Evolutionary conservation across 2,888 invertebrate species (phyloP), one percentile per base, ranked within the genome.

Genomic region (Melinopterus prodromus): DNA sequence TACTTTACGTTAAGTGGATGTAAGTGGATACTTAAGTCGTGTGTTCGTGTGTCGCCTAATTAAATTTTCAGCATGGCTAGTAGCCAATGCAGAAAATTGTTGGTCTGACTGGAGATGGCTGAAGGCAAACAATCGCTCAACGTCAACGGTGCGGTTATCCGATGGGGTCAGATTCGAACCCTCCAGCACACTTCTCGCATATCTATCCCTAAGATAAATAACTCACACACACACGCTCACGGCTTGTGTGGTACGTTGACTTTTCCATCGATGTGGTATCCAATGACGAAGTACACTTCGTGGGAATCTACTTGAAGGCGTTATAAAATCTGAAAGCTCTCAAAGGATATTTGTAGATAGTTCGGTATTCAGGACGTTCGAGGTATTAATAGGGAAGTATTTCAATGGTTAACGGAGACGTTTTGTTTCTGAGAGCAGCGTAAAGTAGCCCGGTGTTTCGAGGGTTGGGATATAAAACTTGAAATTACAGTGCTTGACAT

Each of bases 51-150:
- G 37, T 71, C n/a, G 15, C 70, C 37, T 71, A 77, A 77, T 77
- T 77, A 70, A 77, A 77, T 77, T 70, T 77, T 70, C 70, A 71
- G 36, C 71, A 35, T 35, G 38, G 70, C 14, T 16, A 6, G 36
- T 53, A 53, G 53, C 53, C 53, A 53, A 53, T 53, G 53, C 53
- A 53, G 53, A 15, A 15, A 70, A 26, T 26, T 26, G 14, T 70
- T 70, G 74, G 37, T 74, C 7, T 12, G 36, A 16, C 74, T 26
- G 37, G n/a, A 70, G 26, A 70, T 77, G n/a, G 26, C 9, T 9
- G 69, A 70, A 70, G 70, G 70, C 36, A 77, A 69, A 77, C 77
- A 70, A n/a, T 35, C 36, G 71, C 71, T 71, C 70, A 71, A 16
- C 70, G 15, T 69, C 16, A 38, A 70, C 77, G 35, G 70, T 53